Evolutionary conservation across 2,797 vertebrate genomes (phyloP).

Genomic region (Arnoldichthys spilopterus): DNA sequence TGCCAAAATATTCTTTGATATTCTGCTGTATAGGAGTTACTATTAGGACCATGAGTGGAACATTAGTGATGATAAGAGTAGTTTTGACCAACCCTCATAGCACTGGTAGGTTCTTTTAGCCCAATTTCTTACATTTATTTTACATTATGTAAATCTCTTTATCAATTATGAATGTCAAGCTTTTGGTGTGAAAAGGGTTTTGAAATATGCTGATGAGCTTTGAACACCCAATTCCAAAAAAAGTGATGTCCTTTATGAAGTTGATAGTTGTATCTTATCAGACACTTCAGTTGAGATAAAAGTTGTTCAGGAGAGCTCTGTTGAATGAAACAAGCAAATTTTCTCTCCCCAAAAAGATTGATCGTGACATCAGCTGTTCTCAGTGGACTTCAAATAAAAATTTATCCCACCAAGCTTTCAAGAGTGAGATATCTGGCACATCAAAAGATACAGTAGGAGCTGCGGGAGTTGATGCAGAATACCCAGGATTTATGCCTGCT

Average conservation of each 20-base stretch:
- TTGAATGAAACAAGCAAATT: slow-evolving; percentile 49
- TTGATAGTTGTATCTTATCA: slow-evolving; percentile 15
- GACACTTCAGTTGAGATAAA: slow-evolving; percentile 5
- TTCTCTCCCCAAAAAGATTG: slow-evolving; percentile 84
- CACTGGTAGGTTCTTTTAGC: background rate
- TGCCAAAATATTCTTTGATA: slow-evolving; percentile 21
- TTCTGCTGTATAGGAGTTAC: background rate
- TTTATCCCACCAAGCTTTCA: slow-evolving; percentile 71
- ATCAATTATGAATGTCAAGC: background rate
- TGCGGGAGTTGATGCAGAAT: slow-evolving; percentile 58
- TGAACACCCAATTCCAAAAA: background rate
- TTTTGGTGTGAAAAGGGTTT: background rate
- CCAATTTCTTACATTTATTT: background rate
- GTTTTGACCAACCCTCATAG: slow-evolving; percentile 7
- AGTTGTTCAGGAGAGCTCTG: slow-evolving; percentile 10
- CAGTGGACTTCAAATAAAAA: slow-evolving; percentile 76
- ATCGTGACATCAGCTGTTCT: slow-evolving; percentile 80
- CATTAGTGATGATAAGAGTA: background rate
- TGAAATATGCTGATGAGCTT: slow-evolving; percentile 6
- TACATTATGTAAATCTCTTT: slow-evolving; percentile 19
- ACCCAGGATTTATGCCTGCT: slow-evolving; percentile 51
- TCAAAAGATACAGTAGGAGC: slow-evolving; percentile 45
- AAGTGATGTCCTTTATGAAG: background rate
- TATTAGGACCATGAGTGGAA: slow-evolving; percentile 12
- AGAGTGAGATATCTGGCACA: slow-evolving; percentile 68